Conservation (phyloP, 2,797 vertebrate genomes). For the Cynodonichthys magdalenae region DNA sequence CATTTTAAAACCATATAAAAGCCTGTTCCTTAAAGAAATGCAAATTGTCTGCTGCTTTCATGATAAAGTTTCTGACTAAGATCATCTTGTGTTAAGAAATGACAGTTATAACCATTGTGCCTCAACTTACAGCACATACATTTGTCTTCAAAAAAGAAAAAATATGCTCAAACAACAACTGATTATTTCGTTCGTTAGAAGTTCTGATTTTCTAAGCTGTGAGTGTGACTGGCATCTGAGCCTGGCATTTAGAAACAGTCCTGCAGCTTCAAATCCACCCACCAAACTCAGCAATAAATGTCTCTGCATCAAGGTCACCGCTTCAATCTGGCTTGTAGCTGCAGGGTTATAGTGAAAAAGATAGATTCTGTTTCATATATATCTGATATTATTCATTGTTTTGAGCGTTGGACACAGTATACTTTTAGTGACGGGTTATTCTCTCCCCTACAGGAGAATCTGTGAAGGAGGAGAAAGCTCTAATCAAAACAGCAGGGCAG, state of each 20-base stretch:
- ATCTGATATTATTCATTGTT: slow-evolving; percentile 54
- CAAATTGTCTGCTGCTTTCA: too few species aligned
- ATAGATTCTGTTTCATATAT: slow-evolving; percentile 27
- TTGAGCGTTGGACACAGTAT: slow-evolving; percentile 24
- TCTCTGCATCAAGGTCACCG: slow-evolving; percentile 53
- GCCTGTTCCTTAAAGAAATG: too few species aligned
- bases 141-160: background rate
- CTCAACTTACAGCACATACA: background rate
- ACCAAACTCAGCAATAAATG: slow-evolving; percentile 13
- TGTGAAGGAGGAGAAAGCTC: slow-evolving; percentile 47
- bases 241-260: slow-evolving; percentile 51
- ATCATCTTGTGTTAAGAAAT: too few species aligned
- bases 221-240: slow-evolving; percentile 44
- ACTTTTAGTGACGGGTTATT: slow-evolving; percentile 51
- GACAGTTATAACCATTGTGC: background rate
- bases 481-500: slow-evolving; percentile 63
- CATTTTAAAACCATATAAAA: background rate
- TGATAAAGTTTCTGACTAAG: too few species aligned
- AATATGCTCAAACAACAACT: slow-evolving; percentile 12
- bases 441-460: slow-evolving; percentile 37
- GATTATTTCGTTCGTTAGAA: slow-evolving; percentile 48
- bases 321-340: slow-evolving; percentile 45
- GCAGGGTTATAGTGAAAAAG: slow-evolving; percentile 21
- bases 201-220: slow-evolving; percentile 39
- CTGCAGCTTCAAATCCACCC: slow-evolving; percentile 50